Evolutionary conservation across 1,140 invertebrate genomes (phyloP), one percentile per base, ranked within the genome.

Genomic region (Leptestheria dahalacensis): DNA sequence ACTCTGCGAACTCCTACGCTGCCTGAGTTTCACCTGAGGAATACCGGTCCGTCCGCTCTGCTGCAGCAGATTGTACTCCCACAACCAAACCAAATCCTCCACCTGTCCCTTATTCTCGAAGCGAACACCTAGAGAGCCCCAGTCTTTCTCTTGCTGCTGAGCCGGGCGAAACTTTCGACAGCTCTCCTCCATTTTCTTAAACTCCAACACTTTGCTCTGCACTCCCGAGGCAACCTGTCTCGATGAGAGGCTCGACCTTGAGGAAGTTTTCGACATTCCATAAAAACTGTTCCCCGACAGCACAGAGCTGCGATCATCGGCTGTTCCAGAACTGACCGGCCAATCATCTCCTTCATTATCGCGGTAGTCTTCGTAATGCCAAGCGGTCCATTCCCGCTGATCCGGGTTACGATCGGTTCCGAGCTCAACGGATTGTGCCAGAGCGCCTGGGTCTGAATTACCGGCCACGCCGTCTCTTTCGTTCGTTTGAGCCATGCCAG

Each of bases 71-170:
- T 52, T 26, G 11, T 52, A 52, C 41, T 60, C 58, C 58, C 58
- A 60, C 58, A 60, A 28, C 58, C 58, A 60, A 15, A 60, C 58
- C 1, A 60, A 41, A 52, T 60, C 58, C 2, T 49, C 47, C 9
- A 60, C 58, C 15, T 50, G 47, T n/a, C 58, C 58, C 23, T 41
- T 48, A 41, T 52, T 60, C 26, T 26, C 26, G 11, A 60, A 52
- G 26, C 52, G 50, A 21, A 60, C 58, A 23, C 58, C 58, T 18
- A 60, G 51, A 26, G 48, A 21, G 33, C 58, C 58, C 58, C 58
- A 60, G 33, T 60, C 58, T 12, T 60, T 52, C 49, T 60, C 33
- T 1, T 50, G 20, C 12, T 60, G 33, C 33, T 6, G 33, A n/a
- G n/a, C n/a, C n/a, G n/a, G n/a, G n/a, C n/a, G n/a, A n/a, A n/a